Base-by-base conservation (phyloP, 2,113 vertebrate species). In the Triplophysa tibetana region DNA sequence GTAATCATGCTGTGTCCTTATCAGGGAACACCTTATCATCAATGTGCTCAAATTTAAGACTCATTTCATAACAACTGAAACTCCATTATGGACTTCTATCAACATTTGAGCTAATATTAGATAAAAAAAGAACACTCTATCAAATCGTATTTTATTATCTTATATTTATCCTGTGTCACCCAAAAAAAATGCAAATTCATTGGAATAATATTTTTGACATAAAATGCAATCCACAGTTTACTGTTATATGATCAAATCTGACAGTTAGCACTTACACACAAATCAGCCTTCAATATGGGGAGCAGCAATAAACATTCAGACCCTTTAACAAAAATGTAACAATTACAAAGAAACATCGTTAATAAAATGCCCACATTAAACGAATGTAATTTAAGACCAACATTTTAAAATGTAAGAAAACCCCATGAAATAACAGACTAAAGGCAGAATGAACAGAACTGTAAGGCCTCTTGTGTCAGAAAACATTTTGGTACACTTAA, bases 1-100 rank as follows among this genome's bases (percentile, higher is more conserved):
- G 2, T 58, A 70, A 60, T 60, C 33, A 23, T 14, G 5, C n/a
- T 60, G n/a, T 43, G 54, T 33, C 23, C 54, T 73, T 73, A 23
- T 73, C 4, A 56, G 52, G n/a, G 50, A n/a, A 56, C 50, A 38
- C 12, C 54, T 70, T 70, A 70, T 56, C 69, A 38, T 70, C 17
- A 54, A 10, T 56, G 50, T 56, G 19, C 2, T 38, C 17, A 41
- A 21, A 73, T 43, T 60, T 16, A 60, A 16, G 29, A 73, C 33
- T 73, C 41, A 60, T 23, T 73, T 60, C 16, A 73, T 58, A 60
- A 41, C 69, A 29, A 43, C 21, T 23, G 9, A 38, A 16, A 60
- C n/a, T 60, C 19, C 16, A 13, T 17, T 60, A 43, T 43, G n/a
- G 33, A 5, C 17, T 33, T 23, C 41, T 8, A 4, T 17, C 11